Evolutionary conservation across 1,140 invertebrate species (phyloP), one percentile per base, ranked within the genome.

Genomic region (Maconellicoccus hirsutus): DNA sequence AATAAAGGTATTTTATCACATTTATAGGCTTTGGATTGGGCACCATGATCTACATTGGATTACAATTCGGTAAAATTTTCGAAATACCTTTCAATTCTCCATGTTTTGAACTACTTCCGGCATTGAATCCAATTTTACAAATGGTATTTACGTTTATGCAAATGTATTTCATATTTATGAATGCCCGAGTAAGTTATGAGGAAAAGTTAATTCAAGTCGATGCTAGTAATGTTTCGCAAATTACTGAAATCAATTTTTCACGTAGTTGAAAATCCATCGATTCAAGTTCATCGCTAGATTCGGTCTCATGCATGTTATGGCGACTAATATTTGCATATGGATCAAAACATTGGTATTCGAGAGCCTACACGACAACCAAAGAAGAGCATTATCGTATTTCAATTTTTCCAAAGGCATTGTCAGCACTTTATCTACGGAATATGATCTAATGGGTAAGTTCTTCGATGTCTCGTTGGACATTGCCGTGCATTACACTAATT

Each of bases 121-220:
- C 91, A 23, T 85, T 97, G n/a, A 94, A 95, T 80, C 93, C 93
- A 27, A 82, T 96, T 73, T 83, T 98, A 8, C 94, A 98, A 77
- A 93, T 97, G 86, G 87, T 96, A 33, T 98, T 98, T 82, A 96
- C 94, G 14, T 98, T 98, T 78, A 94, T 94, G 86, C 96, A 98
- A 81, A 96, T 98, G 92, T 98, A 98, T 78, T 98, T 98, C 78
- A 95, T 98, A 78, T 98, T 98, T 82, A 95, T 96, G 87, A 98
- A 98, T 82, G 96, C 94, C 70, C 86, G 95, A 84, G 94, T 98
- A 86, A 87, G 87, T 84, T 75, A 70, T 33, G 26, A 21, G 7
- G 16, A 21, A 23, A 61, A 21, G n/a, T n/a, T n/a, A n/a, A n/a
- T n/a, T n/a, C n/a, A 33, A 33, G 12, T 33, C 29, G 29, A n/a